Base-by-base conservation (phyloP, 2,888 invertebrate genomes). In the Drosophila borborema region DNA sequence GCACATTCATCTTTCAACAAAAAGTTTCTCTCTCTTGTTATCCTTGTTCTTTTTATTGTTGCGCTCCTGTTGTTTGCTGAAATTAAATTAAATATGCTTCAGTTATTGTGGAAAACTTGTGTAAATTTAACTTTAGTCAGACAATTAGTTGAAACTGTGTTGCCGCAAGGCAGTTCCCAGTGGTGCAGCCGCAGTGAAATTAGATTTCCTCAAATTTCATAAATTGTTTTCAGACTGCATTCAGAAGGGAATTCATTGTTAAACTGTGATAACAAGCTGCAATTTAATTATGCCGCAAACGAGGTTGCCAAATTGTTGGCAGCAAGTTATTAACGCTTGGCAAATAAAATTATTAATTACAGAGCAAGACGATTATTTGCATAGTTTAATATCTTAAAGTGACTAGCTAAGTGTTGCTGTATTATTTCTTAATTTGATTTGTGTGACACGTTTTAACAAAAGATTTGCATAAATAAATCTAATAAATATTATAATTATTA, bases 51-150 rank as follows among this genome's bases (percentile, higher is more conserved):
- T n/a, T 31, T 48, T 53, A 2, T 41, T 18, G n/a, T 20, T 31
- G n/a, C 41, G 40, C 58, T 82, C 34, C 65, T 65, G 56, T 72
- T 71, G 72, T 74, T 72, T 77, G 70, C 62, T 56, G 64, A 69
- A 81, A 84, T 81, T 72, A 72, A 81, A 84, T 81, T 74, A 74
- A 74, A 83, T 62, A 73, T 81, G 66, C 64, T 53, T 66, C 65
- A 64, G 67, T 56, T 62, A 48, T 66, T 76, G 72, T 73, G 46
- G n/a, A 63, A 62, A 74, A 64, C 65, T 73, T 63, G 73, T 76
- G 70, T 62, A 74, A 73, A 81, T 73, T 64, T 70, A 36, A 64
- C 76, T 80, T 66, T 55, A 74, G 69, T 74, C 74, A 72, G 63
- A 18, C 60, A 67, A 68, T 68, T 63, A 75, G 61, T 74, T 83